Evolutionary conservation across 2,113 vertebrate species (phyloP).

Genomic region (Haemorhous mexicanus): DNA sequence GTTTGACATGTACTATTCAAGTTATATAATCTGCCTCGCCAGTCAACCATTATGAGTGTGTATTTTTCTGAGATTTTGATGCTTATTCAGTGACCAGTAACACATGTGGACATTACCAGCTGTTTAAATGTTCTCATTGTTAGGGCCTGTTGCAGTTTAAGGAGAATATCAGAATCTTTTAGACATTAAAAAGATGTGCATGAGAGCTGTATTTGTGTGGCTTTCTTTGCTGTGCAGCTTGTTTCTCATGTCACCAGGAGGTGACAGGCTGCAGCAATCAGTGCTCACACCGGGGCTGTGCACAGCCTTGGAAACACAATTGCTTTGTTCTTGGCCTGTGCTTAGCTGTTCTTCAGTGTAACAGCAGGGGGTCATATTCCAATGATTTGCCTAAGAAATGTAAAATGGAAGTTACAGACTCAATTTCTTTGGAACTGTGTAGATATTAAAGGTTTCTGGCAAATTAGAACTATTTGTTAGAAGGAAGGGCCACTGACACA

Average conservation of each 20-base stretch:
- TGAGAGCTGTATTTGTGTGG: not conserved
- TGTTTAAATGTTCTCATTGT: not conserved
- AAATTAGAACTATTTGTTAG: not conserved
- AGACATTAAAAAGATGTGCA: not conserved
- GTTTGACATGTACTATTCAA: not conserved
- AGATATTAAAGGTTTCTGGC: not conserved
- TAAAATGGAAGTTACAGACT: not conserved
- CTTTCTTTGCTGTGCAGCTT: not conserved
- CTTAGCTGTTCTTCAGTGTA: not conserved
- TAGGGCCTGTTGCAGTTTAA: not conserved
- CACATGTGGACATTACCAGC: not conserved
- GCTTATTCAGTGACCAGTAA: not conserved
- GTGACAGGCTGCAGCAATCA: not conserved
- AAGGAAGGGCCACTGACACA: not conserved
- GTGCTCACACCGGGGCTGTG: not conserved
- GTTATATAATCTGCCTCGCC: not conserved
- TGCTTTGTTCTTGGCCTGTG: not conserved
- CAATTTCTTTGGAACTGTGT: not conserved
- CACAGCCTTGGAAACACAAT: not conserved
- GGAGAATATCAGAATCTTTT: not conserved
- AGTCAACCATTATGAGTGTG: not conserved
- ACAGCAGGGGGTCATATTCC: not conserved
- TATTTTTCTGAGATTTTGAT: not conserved
- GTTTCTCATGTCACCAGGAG: not conserved
- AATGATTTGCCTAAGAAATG: conserved; percentile 18